Evolutionary conservation across 2,888 invertebrate species (phyloP).

Genomic region (Trichogramma dendrolimi): DNA sequence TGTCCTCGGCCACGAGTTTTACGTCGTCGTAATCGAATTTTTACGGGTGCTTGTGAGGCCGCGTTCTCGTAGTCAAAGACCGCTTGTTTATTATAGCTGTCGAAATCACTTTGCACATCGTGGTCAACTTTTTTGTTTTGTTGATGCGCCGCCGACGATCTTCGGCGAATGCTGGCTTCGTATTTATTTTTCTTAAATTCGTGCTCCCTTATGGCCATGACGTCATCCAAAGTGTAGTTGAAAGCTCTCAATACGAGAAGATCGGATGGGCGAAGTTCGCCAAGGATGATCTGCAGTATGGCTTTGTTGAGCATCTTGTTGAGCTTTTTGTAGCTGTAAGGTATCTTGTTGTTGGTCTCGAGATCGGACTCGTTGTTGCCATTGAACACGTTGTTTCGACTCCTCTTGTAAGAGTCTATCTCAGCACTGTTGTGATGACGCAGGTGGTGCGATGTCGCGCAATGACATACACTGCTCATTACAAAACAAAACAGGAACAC

Average conservation of each 20-base stretch:
- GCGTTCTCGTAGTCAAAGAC: slow-evolving; percentile 46
- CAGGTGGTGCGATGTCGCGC: slow-evolving; percentile 16
- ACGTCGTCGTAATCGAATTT: background rate
- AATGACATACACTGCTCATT: slow-evolving; percentile 5
- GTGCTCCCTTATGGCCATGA: slow-evolving; percentile 42
- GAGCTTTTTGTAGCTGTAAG: slow-evolving; percentile 40
- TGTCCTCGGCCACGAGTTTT: slow-evolving; percentile 19
- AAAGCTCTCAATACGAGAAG: slow-evolving; percentile 44
- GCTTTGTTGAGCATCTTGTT: slow-evolving; percentile 49
- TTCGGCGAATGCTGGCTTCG: slow-evolving; percentile 12
- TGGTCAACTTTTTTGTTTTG: slow-evolving; percentile 18
- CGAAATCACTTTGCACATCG: slow-evolving; percentile 36
- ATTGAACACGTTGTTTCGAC: slow-evolving; percentile 18
- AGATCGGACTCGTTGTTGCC: slow-evolving; percentile 24
- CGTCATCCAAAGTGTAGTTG: slow-evolving; percentile 45
- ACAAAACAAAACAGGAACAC: slow-evolving; percentile 9
- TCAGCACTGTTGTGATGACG: slow-evolving; percentile 19
- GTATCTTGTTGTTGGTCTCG: slow-evolving; percentile 28
- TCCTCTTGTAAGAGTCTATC: slow-evolving; percentile 4
- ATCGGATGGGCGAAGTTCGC: slow-evolving; percentile 44
- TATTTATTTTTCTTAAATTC: slow-evolving; percentile 32
- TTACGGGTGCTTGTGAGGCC: slow-evolving; percentile 24
- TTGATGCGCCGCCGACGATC: slow-evolving; percentile 1
- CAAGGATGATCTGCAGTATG: slow-evolving; percentile 46
- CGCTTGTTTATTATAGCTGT: slow-evolving; percentile 45